Percentiles rank a stretch among this genome's conserved stretches.
Conservation (phyloP, 2,113 vertebrate genomes). For the Ceyx cyanopectus region DNA sequence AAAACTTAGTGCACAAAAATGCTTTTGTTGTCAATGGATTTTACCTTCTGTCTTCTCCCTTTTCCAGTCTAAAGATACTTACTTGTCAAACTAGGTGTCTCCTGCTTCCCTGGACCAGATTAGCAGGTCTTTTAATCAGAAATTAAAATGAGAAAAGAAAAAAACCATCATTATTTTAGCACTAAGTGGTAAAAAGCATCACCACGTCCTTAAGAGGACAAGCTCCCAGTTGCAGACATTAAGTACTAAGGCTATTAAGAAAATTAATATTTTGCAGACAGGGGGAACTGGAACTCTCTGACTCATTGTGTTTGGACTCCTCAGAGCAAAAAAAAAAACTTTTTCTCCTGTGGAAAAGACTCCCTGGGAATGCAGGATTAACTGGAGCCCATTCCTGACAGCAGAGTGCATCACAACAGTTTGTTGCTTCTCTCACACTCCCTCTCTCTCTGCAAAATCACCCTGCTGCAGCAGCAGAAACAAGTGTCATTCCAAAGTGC, state of each 20-base stretch:
- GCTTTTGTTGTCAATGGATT: background rate
- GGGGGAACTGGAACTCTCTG: background rate
- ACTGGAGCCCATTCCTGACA: background rate
- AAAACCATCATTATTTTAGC: background rate
- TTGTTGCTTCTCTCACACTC: background rate
- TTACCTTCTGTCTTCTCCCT: background rate
- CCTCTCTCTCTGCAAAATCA: background rate
- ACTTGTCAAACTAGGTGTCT: background rate
- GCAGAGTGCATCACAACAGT: background rate
- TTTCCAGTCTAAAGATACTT: background rate
- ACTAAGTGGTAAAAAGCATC: background rate
- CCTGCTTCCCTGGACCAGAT: background rate
- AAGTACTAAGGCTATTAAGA: conserved; percentile 22
- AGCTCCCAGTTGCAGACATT: background rate
- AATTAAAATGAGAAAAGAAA: background rate
- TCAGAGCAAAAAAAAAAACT: background rate
- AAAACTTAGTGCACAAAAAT: background rate
- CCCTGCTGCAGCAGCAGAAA: background rate
- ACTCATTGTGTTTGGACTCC: conserved; percentile 19
- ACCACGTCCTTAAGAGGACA: conserved; percentile 13
- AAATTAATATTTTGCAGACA: conserved; percentile 34
- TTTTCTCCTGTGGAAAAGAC: background rate
- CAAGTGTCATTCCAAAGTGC: background rate
- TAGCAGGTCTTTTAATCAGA: background rate
- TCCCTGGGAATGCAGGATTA: background rate